These are phyloP conservation scores for Pseudoips prasinana DNA, from an alignment of 2,888 invertebrate species.

Conservation along the genomic window DNA sequence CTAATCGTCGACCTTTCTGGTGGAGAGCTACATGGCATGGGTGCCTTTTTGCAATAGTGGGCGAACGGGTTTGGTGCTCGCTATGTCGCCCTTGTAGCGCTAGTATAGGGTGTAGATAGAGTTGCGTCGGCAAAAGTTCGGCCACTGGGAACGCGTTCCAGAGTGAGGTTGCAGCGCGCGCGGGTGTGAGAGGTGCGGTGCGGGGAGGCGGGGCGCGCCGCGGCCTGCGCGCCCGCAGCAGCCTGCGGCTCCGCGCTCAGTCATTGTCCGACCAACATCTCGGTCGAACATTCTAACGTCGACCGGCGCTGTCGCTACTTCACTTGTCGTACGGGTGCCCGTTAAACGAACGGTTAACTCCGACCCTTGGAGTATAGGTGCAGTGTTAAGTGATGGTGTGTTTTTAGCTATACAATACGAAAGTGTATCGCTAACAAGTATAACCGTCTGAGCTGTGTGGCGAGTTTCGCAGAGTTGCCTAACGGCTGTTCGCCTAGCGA, in stretches of 20 bases:
- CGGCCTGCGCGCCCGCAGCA: conserved; percentile 63
- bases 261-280: conserved; percentile 75
- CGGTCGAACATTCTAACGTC: conserved; percentile 64
- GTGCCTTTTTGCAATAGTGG: conserved; percentile 41
- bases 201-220: conserved; percentile 37
- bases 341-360: conserved; percentile 68
- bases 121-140: conserved; percentile 66
- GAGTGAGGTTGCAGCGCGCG: conserved; percentile 47
- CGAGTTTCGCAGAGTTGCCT: conserved; percentile 66
- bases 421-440: conserved; percentile 78
- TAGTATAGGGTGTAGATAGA: conserved; percentile 53
- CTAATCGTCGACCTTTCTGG: conserved; percentile 37
- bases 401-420: conserved; percentile 74
- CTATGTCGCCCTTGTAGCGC: conserved; percentile 61
- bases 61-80: conserved; percentile 55
- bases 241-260: conserved; percentile 65
- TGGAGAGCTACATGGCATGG: conserved; percentile 27
- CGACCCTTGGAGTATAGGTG: conserved; percentile 67
- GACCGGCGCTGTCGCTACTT: conserved; percentile 68
- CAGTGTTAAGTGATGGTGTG: conserved; percentile 78
- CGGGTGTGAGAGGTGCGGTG: conserved; percentile 28
- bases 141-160: conserved; percentile 53
- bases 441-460: conserved; percentile 62
- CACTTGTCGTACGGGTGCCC: conserved; percentile 67
- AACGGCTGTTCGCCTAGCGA: conserved; percentile 76